Base-by-base conservation (phyloP, 2,888 invertebrate genomes). In the Julus scandinavius region DNA sequence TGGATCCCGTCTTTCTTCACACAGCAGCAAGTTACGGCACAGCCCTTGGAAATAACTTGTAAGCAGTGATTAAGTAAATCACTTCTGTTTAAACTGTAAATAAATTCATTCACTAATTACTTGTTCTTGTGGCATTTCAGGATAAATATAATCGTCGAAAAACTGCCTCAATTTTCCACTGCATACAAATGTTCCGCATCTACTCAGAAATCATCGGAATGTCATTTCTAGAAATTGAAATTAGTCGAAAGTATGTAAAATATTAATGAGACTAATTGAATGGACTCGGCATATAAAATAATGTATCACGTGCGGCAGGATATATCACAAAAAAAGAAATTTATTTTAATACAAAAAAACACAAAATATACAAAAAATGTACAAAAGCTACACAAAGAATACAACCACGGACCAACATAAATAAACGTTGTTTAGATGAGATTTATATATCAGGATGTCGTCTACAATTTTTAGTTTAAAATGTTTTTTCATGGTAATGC, bases 11-110 rank as follows among this genome's bases (percentile, higher is more conserved):
- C 9, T 85, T 85, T 40, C 85, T 85, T 50, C 85, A 85, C 20
- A 85, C 85, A 45, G 85, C 85, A 49, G 45, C 85, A 20, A 85
- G 85, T 85, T 85, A 85, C 45, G 85, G 85, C 45, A 85, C 50
- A 29, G 85, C 85, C 5, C 20, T 85, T 29, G 85, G 85, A 85
- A 85, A 85, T 85, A 80, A 80, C 80, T 80, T 80, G 80, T 80
- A 80, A 80, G 38, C 38, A 80, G 80, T 29, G 29, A 29, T 29
- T 29, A 29, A 29, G 29, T 29, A 72, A 72, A 72, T 13, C 17
- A 54, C 17, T 54, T 17, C 3, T 54, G 3, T 80, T 80, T 15
- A 1, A 38, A 15, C 9, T 40, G 38, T 4, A 13, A 3, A 13
- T 1, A 80, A 40, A 13, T 4, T 38, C 15, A 80, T 38, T 80